Percentiles rank a stretch among this genome's conserved stretches.
Evolutionary conservation across 2,888 invertebrate genomes (phyloP).

Genomic region (Eristalinus sepulchralis): DNA sequence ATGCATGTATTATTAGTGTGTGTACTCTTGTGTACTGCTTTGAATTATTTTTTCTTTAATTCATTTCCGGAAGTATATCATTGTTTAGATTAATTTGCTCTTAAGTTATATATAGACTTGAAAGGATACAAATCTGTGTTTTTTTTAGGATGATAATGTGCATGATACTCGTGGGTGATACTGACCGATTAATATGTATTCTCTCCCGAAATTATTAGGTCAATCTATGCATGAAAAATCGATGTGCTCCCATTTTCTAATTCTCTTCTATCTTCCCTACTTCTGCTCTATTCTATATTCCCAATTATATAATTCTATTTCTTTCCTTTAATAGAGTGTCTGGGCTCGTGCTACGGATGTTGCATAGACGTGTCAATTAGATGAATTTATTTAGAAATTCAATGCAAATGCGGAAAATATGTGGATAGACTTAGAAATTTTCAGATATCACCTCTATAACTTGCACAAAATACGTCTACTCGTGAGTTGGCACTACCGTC

Average conservation of each 20-base stretch:
- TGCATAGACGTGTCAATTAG: no score
- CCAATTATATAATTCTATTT: constrained; percentile 6
- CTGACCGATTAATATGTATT: constrained; percentile 15
- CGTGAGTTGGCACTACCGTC: no score
- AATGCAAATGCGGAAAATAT: no score
- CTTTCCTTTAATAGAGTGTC: not conserved
- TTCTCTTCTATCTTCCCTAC: constrained; percentile 53
- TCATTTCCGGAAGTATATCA: not conserved
- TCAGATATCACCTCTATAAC: no score
- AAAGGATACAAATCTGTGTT: not conserved
- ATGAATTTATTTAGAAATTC: not conserved
- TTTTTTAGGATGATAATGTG: constrained; percentile 5
- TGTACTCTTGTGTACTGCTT: constrained; percentile 70
- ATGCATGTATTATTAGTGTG: constrained; percentile 71
- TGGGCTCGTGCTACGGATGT: not conserved
- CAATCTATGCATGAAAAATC: constrained; percentile 65
- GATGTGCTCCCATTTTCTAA: constrained; percentile 73
- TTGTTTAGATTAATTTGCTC: not conserved
- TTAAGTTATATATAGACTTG: not conserved
- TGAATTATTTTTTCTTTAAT: constrained; percentile 29
- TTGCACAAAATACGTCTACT: no score
- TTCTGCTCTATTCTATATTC: not conserved
- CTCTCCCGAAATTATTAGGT: not conserved
- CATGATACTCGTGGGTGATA: constrained; percentile 23
- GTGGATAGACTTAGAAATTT: no score